phyloP scores from a whole-genome alignment of 2,888 invertebrate species.

The Augochlorella aurata region DNA sequence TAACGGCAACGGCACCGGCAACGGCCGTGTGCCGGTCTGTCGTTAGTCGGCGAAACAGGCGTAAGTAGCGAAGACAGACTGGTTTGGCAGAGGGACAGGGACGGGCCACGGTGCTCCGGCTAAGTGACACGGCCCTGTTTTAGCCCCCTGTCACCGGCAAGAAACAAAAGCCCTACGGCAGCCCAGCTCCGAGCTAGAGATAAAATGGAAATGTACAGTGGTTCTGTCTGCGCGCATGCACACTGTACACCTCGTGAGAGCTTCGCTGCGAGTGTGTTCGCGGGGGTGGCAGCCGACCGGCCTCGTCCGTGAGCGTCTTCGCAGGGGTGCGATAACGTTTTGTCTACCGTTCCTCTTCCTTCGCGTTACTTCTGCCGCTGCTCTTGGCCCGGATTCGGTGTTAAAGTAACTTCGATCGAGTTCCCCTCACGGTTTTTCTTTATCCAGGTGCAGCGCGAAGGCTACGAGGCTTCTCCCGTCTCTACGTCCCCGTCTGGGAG shows the following conservation, averaged over 20 bases:
- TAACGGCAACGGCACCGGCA: not conserved
- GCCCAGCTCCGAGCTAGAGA: slow-evolving; percentile 64
- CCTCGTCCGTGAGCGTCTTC: not conserved
- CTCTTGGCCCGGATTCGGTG: not conserved
- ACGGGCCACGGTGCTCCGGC: slow-evolving; percentile 29
- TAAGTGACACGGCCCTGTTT: slow-evolving; percentile 68
- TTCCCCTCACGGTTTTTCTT: not conserved
- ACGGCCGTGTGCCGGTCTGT: slow-evolving; percentile 31
- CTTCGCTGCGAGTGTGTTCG: no score
- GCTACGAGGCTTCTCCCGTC: not conserved
- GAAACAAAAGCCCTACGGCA: slow-evolving; percentile 73
- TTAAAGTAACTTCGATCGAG: not conserved
- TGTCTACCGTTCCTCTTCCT: not conserved
- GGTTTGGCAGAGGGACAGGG: slow-evolving; percentile 14
- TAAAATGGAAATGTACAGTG: slow-evolving; percentile 74
- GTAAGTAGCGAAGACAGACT: slow-evolving; percentile 38
- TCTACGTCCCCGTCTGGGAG: no score
- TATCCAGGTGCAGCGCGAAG: not conserved
- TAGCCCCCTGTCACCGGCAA: slow-evolving; percentile 69
- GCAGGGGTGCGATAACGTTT: not conserved
- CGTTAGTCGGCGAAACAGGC: slow-evolving; percentile 59
- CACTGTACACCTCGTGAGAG: not conserved
- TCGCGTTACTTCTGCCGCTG: slow-evolving; percentile 1
- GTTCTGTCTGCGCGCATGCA: slow-evolving; percentile 25
- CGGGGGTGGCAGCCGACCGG: no score